Base-by-base conservation (phyloP, 1,140 invertebrate genomes). In the Drosophila busckii region DNA sequence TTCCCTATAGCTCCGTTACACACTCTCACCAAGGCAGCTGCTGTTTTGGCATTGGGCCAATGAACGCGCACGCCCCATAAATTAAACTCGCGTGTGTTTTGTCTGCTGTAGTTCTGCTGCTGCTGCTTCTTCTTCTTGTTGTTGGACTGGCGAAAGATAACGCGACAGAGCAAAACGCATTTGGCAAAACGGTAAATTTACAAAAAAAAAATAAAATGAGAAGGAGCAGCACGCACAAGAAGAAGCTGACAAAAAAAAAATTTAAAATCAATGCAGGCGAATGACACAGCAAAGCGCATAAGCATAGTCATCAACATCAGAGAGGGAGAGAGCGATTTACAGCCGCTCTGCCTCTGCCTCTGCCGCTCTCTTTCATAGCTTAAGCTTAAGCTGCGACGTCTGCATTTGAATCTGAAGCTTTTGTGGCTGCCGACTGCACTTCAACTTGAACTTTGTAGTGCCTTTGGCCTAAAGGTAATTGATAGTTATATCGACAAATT, bases 41-140 rank as follows among this genome's bases (percentile, higher is more conserved):
- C n/a, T n/a, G n/a, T n/a, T 73, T 82, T 80, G 75, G 73, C 73
- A 82, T 34, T 75, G 69, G 64, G 69, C 73, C 73, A 80, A 45
- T 38, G 38, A 53, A 62, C 49, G 65, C 65, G 44, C 52, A 80
- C 75, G 76, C 69, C 75, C 53, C 69, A 70, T 80, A 80, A 80
- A 80, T 80, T 82, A 83, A 75, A 75, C 50, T 82, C 61, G 69
- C 61, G 65, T 69, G 68, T 70, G 61, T 78, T 54, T 52, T 60
- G 16, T 7, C 41, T 44, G n/a, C 40, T 32, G 23, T n/a, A n/a
- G n/a, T n/a, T n/a, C n/a, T n/a, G n/a, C n/a, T n/a, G n/a, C n/a
- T n/a, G n/a, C n/a, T n/a, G n/a, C n/a, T n/a, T n/a, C n/a, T n/a
- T n/a, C n/a, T n/a, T n/a, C n/a, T n/a, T n/a, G n/a, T n/a, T n/a